phyloP scores from a whole-genome alignment of 2,888 invertebrate species.

The Hipparchia sbordonii region DNA sequence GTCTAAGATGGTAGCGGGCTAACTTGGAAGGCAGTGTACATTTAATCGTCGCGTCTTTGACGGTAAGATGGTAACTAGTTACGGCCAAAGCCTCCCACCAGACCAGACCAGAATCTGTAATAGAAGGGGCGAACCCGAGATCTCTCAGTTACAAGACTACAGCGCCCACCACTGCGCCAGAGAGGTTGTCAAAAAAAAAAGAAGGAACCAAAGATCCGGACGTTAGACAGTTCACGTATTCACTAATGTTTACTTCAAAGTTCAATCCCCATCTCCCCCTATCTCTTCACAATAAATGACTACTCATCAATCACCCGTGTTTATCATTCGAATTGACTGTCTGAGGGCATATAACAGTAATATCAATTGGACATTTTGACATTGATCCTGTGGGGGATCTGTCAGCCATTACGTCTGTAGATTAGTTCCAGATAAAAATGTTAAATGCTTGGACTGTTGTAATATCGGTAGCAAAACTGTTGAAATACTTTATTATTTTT shows the following conservation, averaged over 20 bases:
- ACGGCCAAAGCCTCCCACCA: too few species aligned
- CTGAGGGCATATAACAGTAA: constrained; percentile 1
- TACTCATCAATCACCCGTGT: constrained; percentile 12
- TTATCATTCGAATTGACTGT: constrained; percentile 12
- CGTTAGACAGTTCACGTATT: too few species aligned
- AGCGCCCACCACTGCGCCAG: too few species aligned
- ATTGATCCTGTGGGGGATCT: constrained; percentile 30
- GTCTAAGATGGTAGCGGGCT: too few species aligned
- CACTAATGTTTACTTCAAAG: neutral
- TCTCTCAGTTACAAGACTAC: too few species aligned
- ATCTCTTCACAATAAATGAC: constrained; percentile 7
- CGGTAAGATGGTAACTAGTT: too few species aligned
- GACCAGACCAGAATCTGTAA: too few species aligned
- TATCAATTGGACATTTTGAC: constrained; percentile 32
- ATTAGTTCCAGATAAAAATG: constrained; percentile 24
- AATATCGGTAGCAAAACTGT: neutral
- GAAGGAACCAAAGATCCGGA: too few species aligned
- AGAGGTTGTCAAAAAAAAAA: too few species aligned
- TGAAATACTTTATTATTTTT: neutral
- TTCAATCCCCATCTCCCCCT: constrained; percentile 2
- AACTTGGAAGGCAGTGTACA: too few species aligned
- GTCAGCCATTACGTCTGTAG: constrained; percentile 23
- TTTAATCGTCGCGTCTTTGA: too few species aligned
- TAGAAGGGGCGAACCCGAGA: too few species aligned
- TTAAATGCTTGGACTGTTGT: constrained; percentile 15